Percentiles rank a stretch among this genome's conserved stretches.
Conservation (phyloP, 2,113 vertebrate genomes). For the Nothocercus nigrocapillus region DNA sequence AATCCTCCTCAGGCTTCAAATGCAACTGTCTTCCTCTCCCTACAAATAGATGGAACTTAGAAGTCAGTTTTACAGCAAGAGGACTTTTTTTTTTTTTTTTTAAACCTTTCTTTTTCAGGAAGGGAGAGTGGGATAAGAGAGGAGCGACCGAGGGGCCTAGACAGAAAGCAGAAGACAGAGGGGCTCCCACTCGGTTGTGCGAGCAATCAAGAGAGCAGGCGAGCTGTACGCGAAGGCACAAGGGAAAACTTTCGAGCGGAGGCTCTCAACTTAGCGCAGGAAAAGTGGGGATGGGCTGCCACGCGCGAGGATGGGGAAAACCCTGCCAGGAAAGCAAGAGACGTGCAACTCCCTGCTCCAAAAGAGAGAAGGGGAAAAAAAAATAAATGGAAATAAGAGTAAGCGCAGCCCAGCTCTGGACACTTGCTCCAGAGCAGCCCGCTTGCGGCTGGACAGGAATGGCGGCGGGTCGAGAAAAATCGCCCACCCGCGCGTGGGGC, state of each 20-base stretch:
- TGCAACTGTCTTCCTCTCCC: not conserved
- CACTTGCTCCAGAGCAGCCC: conserved; percentile 24
- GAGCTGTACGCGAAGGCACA: not conserved
- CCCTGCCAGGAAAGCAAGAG: not conserved
- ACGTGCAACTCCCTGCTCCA: not conserved
- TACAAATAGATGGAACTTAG: not conserved
- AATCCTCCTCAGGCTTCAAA: conserved; percentile 11
- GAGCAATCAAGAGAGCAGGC: not conserved
- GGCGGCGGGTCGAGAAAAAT: conserved; percentile 46
- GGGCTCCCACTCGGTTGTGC: not conserved
- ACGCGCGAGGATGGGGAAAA: not conserved
- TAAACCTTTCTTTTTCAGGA: not conserved
- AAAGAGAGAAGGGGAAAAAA: not conserved
- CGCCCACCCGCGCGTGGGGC: not conserved
- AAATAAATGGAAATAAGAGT: not conserved
- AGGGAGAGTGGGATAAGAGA: not conserved
- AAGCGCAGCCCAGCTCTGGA: not conserved
- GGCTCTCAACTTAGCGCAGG: not conserved
- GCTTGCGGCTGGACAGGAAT: not conserved
- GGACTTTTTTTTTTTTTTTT: not conserved
- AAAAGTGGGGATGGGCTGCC: not conserved
- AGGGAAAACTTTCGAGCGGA: conserved; percentile 44
- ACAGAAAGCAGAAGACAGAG: not conserved
- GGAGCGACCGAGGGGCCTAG: conserved; percentile 2
- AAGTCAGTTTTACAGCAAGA: not conserved